Percentiles rank a stretch among this genome's conserved stretches.
Conservation (phyloP, 2,888 invertebrate species). For the Cosmia trapezina region DNA sequence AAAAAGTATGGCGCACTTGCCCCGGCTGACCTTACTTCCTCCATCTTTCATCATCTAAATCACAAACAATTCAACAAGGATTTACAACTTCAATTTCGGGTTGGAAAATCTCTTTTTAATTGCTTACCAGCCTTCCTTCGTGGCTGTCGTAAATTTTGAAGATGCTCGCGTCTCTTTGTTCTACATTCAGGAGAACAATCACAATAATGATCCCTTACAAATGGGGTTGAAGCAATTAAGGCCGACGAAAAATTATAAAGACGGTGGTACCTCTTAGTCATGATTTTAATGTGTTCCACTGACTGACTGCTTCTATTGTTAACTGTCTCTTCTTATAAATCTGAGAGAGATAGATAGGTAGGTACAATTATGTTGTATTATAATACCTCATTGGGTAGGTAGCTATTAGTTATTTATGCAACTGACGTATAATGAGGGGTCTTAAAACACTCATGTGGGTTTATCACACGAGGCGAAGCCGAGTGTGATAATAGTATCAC, state of each 20-base stretch:
- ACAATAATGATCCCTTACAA: conserved; percentile 55
- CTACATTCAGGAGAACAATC: conserved; percentile 40
- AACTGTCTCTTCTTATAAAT: not conserved
- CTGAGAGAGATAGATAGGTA: not conserved
- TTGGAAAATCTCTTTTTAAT: conserved; percentile 67
- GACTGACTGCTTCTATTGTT: conserved; percentile 20
- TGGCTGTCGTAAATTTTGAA: conserved; percentile 49
- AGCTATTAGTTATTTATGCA: too few relatives aligned
- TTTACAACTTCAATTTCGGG: conserved; percentile 59
- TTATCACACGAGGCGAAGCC: too few relatives aligned
- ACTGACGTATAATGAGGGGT: too few relatives aligned
- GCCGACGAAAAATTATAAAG: conserved; percentile 20
- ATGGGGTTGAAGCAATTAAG: conserved; percentile 50
- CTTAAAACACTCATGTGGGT: too few relatives aligned
- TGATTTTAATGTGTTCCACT: conserved; percentile 20
- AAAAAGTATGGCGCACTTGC: too few relatives aligned
- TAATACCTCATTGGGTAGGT: too few relatives aligned
- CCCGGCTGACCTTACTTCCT: too few relatives aligned
- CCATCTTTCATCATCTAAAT: conserved; percentile 15
- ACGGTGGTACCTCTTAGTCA: not conserved
- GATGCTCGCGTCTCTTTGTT: conserved; percentile 49
- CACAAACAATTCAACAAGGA: conserved; percentile 39
- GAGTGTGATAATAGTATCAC: too few relatives aligned
- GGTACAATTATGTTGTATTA: too few relatives aligned
- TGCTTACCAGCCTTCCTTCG: conserved; percentile 46